A percentile compares a stretch with the other conserved stretches of the same genome.
These are phyloP conservation scores for Ectropis crepuscularia DNA, from an alignment of 2,888 invertebrate species.

Conservation along the genomic window DNA sequence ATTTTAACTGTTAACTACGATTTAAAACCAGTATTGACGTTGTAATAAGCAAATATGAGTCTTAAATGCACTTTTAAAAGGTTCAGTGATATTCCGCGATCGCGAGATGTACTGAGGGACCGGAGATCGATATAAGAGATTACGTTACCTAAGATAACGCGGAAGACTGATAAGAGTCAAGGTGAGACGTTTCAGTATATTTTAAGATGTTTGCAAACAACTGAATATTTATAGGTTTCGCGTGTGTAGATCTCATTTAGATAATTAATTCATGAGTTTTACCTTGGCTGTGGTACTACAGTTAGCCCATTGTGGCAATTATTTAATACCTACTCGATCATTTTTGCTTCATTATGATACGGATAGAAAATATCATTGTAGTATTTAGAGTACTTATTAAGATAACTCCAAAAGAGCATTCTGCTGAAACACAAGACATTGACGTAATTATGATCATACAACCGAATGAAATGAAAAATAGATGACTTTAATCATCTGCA, in stretches of 20 bases:
- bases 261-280: not conserved
- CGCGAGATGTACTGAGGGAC: slow-evolving; percentile 1
- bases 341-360: no score
- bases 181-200: slow-evolving; percentile 14
- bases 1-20: not conserved
- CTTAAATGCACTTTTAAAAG: slow-evolving; percentile 5
- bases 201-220: slow-evolving; percentile 10
- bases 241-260: not conserved
- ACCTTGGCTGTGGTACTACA: not conserved
- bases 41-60: not conserved
- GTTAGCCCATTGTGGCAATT: no score
- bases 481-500: no score
- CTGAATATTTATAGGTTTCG: not conserved
- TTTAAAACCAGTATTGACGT: not conserved
- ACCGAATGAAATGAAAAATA: no score
- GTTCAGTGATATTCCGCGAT: slow-evolving; percentile 10
- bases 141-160: slow-evolving; percentile 45
- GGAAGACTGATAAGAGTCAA: slow-evolving; percentile 23
- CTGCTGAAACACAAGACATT: no score
- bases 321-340: no score
- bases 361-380: no score
- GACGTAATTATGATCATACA: no score
- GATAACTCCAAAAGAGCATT: no score
- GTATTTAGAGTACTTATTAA: no score
- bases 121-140: slow-evolving; percentile 40